Base-by-base conservation (phyloP, 1,140 invertebrate genomes). In the Drosophila pseudoobscura region DNA sequence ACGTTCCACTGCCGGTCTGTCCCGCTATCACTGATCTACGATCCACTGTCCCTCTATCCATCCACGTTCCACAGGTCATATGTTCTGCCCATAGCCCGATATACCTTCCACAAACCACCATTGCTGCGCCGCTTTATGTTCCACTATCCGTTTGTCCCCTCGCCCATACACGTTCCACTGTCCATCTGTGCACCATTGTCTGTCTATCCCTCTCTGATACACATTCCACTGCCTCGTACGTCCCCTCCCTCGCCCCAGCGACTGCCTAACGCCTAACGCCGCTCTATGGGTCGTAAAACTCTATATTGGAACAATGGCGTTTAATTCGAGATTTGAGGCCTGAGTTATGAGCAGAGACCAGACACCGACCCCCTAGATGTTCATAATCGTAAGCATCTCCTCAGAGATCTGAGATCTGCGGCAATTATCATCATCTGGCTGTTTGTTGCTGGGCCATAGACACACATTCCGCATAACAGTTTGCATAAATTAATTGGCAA, bases 401-500 rank as follows among this genome's bases (percentile, higher is more conserved):
- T 26, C 5, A 26, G 17, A 44, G 50, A 72, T 53, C 52, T 52
- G 6, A 49, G 64, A 76, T 75, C 43, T 41, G 35, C 53, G 54
- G 53, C 71, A 75, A 59, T 66, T 54, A 75, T 66, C 57, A 26
- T 63, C 43, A 31, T 41, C 35, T 39, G 35, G 11, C 4, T 39
- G 35, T 3, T 31, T 31, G 35, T 3, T 13, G 35, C 11, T 54
- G 17, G 52, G 17, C 39, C 24, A 74, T 63, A 61, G 61, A 72
- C 82, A 58, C 44, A 49, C 29, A 80, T 80, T 80, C 68, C 73
- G 73, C 50, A 80, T 39, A 39, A 13, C 74, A 70, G 63, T 87
- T 87, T 85, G 80, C 77, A 85, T 85, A 80, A 78, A 85, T 85
- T 85, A 87, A 59, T 61, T 44, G 65, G 51, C n/a, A 22, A 61